Evolutionary conservation across 2,113 vertebrate genomes (phyloP).

Genomic region (Symphodus melops): DNA sequence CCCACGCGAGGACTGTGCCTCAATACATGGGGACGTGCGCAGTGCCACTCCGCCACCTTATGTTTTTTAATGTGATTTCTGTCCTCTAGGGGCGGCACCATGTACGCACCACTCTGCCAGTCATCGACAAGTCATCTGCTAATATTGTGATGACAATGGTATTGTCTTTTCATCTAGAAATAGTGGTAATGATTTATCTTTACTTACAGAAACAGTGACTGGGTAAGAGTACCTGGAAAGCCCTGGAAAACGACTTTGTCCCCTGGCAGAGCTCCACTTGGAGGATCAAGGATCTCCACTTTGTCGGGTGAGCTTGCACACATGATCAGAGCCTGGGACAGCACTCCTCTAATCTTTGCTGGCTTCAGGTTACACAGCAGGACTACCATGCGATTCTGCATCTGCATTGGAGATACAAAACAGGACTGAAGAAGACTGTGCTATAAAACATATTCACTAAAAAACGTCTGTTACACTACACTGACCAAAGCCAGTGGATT

Average conservation of each 20-base stretch:
- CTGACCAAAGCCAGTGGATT: too few species aligned
- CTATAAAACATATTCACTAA: too few species aligned
- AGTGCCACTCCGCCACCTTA: too few species aligned
- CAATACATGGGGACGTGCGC: too few species aligned
- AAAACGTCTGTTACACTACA: too few species aligned
- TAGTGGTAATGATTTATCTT: neutral
- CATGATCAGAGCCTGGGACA: conserved; percentile 95
- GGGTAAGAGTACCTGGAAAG: conserved; percentile 86
- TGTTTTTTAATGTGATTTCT: too few species aligned
- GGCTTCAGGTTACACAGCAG: conserved; percentile 95
- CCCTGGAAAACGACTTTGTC: conserved; percentile 90
- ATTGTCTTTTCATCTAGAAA: too few species aligned
- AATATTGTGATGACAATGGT: neutral
- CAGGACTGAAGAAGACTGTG: too few species aligned
- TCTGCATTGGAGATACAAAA: conserved; percentile 76
- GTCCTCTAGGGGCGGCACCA: too few species aligned
- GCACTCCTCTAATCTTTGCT: conserved; percentile 91
- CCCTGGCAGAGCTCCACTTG: conserved; percentile 87
- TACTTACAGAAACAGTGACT: neutral
- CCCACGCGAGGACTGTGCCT: too few species aligned
- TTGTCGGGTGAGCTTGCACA: conserved; percentile 93
- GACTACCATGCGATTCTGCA: conserved; percentile 94
- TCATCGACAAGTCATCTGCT: too few species aligned
- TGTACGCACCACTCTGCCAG: too few species aligned
- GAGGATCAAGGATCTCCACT: conserved; percentile 93